Evolutionary conservation across 1,140 invertebrate species (phyloP).

Genomic region (Euura saliciscinereae): DNA sequence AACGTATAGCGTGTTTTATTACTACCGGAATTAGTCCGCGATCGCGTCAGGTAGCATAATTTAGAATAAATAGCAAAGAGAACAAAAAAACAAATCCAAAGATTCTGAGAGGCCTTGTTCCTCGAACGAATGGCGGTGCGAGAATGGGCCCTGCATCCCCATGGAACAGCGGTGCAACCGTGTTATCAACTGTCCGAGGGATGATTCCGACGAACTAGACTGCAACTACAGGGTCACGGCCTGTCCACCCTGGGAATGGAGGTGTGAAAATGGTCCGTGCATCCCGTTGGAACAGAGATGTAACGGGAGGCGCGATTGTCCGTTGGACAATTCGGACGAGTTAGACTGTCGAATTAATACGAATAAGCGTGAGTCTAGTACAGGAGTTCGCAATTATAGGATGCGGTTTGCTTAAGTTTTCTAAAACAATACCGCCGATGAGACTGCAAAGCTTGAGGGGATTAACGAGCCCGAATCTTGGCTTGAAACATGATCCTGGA

Average conservation of each 20-base stretch:
- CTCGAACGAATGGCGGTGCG: constrained; percentile 63
- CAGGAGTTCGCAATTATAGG: too few relatives aligned
- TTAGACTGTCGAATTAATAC: constrained; percentile 60
- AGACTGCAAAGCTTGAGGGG: too few relatives aligned
- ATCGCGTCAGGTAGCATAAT: too few relatives aligned
- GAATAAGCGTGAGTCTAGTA: too few relatives aligned
- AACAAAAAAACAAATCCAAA: too few relatives aligned
- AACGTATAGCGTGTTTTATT: too few relatives aligned
- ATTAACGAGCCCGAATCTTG: too few relatives aligned
- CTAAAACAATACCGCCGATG: too few relatives aligned
- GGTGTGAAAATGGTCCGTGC: constrained; percentile 72
- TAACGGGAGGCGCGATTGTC: constrained; percentile 69
- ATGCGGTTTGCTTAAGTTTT: not conserved
- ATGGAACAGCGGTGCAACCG: constrained; percentile 65
- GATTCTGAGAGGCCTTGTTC: constrained; percentile 33
- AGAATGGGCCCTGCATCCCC: constrained; percentile 71
- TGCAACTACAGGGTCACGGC: constrained; percentile 20
- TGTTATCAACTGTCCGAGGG: constrained; percentile 68
- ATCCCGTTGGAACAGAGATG: constrained; percentile 64
- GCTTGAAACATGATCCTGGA: too few relatives aligned
- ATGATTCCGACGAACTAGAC: constrained; percentile 55
- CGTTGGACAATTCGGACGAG: constrained; percentile 71
- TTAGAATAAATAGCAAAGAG: too few relatives aligned
- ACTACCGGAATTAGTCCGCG: too few relatives aligned
- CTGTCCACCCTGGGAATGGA: constrained; percentile 56